Evolutionary conservation across 2,797 vertebrate genomes (phyloP), one percentile per base, ranked within the genome.

Genomic region (Enteromius paludinosus): DNA sequence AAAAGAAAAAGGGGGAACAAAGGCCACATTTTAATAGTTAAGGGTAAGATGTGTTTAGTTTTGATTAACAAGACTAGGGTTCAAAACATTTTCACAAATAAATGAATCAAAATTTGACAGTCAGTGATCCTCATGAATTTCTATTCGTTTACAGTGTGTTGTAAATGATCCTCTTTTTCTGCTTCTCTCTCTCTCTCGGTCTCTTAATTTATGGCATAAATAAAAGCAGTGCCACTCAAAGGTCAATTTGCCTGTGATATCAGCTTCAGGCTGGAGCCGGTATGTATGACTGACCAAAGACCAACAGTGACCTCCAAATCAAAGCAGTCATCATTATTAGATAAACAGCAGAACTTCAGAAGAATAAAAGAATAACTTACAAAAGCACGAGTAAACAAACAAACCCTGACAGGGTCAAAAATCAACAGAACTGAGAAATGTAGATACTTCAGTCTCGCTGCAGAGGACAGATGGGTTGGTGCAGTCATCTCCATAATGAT

Each of bases 401-500:
- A 2, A 38, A 35, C 20, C 35, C 5, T 1, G n/a, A n/a, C 10
- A n/a, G 30, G 20, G 6, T 54, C 3, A 35, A 23, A 54, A 73
- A 56, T 20, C 18, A 54, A 73, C 12, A 54, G 49, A 73, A 54
- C 6, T 15, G 0, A 15, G 0, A 11, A 73, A 35, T 35, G 11
- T 9, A 20, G 25, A 62, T 62, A 59, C 59, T 62, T 62, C 14
- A 14, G 14, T 45, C 62, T 66, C 61, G 18, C 14, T 11, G 45
- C 20, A 54, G 47, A 78, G 9, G 47, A 52, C 2, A 49, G 43
- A 65, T 0, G 0, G 18, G 20, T 33, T 45, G 41, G 17, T 7
- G 7, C 61, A 25, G 28, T 66, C 30, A 78, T 78, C 45, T 78
- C 45, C n/a, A 56, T 69, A 56, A 79, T 79, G 64, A 69, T 79